Evolutionary conservation across 2,888 invertebrate species (phyloP).

Genomic region (Tiphia femorata): DNA sequence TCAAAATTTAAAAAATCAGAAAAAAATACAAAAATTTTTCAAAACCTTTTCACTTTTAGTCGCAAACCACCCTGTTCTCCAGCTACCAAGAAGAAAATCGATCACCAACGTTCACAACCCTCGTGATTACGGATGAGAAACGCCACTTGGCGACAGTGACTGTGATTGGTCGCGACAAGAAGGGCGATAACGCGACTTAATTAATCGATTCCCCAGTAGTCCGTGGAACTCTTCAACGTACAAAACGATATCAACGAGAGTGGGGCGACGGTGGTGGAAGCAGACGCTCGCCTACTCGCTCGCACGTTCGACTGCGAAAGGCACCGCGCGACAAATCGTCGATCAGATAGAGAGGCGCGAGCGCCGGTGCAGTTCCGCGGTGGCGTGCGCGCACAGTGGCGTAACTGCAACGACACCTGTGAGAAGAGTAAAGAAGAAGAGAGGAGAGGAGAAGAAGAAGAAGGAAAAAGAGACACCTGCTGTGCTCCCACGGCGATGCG

Average conservation of each 20-base stretch:
- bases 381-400: constrained; percentile 18
- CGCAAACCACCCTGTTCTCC: too few species aligned
- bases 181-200: constrained; percentile 22
- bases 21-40: too few species aligned
- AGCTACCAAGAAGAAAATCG: too few species aligned
- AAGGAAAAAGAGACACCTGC: constrained; percentile 60
- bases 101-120: too few species aligned
- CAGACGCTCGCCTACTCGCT: neutral
- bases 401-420: constrained; percentile 42
- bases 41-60: too few species aligned
- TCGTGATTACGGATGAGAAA: too few species aligned
- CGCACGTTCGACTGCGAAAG: constrained; percentile 32
- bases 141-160: neutral
- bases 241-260: neutral
- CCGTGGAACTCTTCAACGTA: constrained; percentile 8
- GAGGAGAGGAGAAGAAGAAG: too few species aligned
- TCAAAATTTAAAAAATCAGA: too few species aligned
- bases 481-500: constrained; percentile 58
- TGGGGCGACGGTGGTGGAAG: neutral
- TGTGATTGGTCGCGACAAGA: neutral
- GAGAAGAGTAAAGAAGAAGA: too few species aligned
- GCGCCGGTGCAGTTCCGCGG: constrained; percentile 7
- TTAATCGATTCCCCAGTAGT: constrained; percentile 35
- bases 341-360: constrained; percentile 45
- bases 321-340: constrained; percentile 45